Conservation (phyloP, 2,888 invertebrate genomes). For the Papilio demoleus region DNA sequence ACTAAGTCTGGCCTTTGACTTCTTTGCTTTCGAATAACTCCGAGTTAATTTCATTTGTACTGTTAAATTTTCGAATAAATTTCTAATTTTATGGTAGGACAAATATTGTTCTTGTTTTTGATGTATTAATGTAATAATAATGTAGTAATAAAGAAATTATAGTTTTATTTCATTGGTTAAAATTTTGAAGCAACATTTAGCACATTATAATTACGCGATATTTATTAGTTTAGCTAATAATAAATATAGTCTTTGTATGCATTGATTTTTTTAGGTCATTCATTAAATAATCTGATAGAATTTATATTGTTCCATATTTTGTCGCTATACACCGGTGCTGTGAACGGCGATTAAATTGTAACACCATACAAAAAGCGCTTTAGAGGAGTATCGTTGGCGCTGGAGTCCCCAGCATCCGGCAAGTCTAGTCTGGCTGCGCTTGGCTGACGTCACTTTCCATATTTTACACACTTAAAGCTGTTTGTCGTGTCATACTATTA, state of each 20-base stretch:
- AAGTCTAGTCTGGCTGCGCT: slow-evolving; percentile 71
- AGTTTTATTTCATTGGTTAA: not conserved
- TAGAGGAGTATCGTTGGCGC: slow-evolving; percentile 48
- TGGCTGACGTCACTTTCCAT: slow-evolving; percentile 77
- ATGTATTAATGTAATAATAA: not conserved
- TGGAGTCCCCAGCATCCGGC: slow-evolving; percentile 61
- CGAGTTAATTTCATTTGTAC: slow-evolving; percentile 28
- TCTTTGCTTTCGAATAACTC: slow-evolving; percentile 61
- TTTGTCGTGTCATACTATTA: slow-evolving; percentile 83
- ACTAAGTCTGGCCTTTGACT: slow-evolving; percentile 67
- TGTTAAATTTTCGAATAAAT: slow-evolving; percentile 18
- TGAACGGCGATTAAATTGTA: slow-evolving; percentile 9
- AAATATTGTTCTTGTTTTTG: not conserved
- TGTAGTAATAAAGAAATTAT: not conserved
- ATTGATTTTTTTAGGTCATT: too few species aligned
- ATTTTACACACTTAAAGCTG: slow-evolving; percentile 83
- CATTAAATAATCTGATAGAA: not conserved
- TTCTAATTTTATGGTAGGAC: slow-evolving; percentile 14
- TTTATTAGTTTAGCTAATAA: too few species aligned
- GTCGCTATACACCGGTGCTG: slow-evolving; percentile 12
- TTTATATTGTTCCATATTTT: not conserved
- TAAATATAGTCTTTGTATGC: too few species aligned
- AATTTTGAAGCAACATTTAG: not conserved
- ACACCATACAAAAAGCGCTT: slow-evolving; percentile 38
- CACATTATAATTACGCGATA: too few species aligned